Evolutionary conservation across 2,888 invertebrate species (phyloP).

Genomic region (Sarcophaga subvicina): DNA sequence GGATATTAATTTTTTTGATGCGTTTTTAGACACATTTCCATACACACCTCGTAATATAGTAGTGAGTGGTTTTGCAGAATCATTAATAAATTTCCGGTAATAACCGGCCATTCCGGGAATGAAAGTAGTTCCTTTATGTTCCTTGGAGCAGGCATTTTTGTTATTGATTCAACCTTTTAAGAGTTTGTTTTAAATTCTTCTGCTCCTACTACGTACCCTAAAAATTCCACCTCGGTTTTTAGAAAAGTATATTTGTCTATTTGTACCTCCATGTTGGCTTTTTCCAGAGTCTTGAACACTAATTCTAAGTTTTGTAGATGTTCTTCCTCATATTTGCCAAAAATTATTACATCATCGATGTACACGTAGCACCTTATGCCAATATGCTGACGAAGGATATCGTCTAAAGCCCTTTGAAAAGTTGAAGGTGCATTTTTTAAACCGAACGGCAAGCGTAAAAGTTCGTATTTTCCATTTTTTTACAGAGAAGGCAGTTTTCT

Average conservation of each 20-base stretch:
- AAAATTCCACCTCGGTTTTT: slow-evolving; percentile 10
- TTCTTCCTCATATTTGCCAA: slow-evolving; percentile 14
- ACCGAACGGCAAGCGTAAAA: neutral
- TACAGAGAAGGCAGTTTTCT: no score
- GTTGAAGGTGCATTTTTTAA: slow-evolving; percentile 7
- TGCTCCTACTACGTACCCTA: slow-evolving; percentile 7
- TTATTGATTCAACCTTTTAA: neutral
- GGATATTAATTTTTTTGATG: no score
- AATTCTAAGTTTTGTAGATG: neutral
- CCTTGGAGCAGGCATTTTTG: neutral
- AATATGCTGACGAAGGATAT: slow-evolving; percentile 9
- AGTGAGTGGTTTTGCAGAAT: no score
- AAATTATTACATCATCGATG: slow-evolving; percentile 35
- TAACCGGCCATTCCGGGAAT: neutral
- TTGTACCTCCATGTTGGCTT: neutral
- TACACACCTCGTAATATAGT: neutral
- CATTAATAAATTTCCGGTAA: neutral
- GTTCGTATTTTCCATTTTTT: slow-evolving; percentile 42
- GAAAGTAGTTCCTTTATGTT: neutral
- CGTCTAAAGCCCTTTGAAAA: slow-evolving; percentile 8
- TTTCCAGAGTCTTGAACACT: neutral
- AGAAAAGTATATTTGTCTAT: slow-evolving; percentile 15
- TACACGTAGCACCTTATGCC: slow-evolving; percentile 39
- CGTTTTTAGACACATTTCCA: neutral
- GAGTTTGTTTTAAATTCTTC: slow-evolving; percentile 16